Evolutionary conservation across 2,888 invertebrate species (phyloP).

Genomic region (Eilema griseolum): DNA sequence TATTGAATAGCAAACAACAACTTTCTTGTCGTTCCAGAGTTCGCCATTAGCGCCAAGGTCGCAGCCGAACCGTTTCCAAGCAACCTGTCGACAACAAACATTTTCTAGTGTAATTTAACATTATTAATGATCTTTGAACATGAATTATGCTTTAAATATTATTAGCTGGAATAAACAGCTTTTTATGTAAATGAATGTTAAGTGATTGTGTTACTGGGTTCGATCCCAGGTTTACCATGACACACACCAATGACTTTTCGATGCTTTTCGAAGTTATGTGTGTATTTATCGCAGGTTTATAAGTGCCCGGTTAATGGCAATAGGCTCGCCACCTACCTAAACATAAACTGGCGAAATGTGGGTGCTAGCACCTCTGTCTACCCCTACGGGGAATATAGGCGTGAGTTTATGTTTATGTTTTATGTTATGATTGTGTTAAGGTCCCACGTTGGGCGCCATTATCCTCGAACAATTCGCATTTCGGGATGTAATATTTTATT

Average conservation of each 20-base stretch:
- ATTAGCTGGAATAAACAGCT: slow-evolving; percentile 46
- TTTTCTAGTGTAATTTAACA: slow-evolving; percentile 44
- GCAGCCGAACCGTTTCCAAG: slow-evolving; percentile 52
- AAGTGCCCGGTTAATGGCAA: too few relatives aligned
- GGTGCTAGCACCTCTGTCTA: too few relatives aligned
- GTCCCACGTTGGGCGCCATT: slow-evolving; percentile 45
- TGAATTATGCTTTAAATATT: slow-evolving; percentile 52
- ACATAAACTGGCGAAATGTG: too few relatives aligned
- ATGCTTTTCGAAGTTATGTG: too few relatives aligned
- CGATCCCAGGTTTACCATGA: too few relatives aligned
- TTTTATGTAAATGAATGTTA: slow-evolving; percentile 31
- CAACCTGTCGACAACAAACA: slow-evolving; percentile 61
- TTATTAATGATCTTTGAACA: slow-evolving; percentile 53
- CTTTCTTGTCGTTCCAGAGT: slow-evolving; percentile 38
- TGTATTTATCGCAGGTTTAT: too few relatives aligned
- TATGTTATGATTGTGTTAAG: slow-evolving; percentile 18
- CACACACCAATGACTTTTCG: too few relatives aligned
- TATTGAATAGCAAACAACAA: slow-evolving; percentile 32
- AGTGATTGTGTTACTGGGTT: slow-evolving; percentile 20
- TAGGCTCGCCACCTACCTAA: too few relatives aligned
- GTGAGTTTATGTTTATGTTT: too few relatives aligned
- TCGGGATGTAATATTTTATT: slow-evolving; percentile 14
- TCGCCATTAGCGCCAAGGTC: slow-evolving; percentile 54
- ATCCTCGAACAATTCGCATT: slow-evolving; percentile 19
- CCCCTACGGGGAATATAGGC: too few relatives aligned